A percentile compares a stretch with the other conserved stretches of the same genome.
phyloP scores from a whole-genome alignment of 2,797 vertebrate species.

The Ctenopoma kingsleyae region DNA sequence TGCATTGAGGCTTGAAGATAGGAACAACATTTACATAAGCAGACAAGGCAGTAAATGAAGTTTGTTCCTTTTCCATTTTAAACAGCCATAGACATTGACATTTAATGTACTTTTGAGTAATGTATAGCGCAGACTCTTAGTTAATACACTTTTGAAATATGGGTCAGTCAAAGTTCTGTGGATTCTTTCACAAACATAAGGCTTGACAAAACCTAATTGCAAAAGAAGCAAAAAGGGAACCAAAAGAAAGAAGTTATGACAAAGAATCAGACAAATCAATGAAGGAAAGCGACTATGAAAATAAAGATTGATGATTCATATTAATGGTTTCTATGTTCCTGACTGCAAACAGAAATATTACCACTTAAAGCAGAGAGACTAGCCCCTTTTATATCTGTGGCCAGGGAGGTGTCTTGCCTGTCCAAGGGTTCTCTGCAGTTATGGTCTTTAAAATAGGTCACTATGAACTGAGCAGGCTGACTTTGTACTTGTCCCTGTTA shows the following conservation, averaged over 20 bases:
- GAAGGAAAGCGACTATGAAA: constrained; percentile 37
- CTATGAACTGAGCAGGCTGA: constrained; percentile 21
- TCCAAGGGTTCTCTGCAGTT: constrained; percentile 33
- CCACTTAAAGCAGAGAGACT: background rate
- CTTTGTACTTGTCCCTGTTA: constrained; percentile 26
- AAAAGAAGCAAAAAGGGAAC: constrained; percentile 4
- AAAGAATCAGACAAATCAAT: constrained; percentile 53
- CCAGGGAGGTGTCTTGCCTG: background rate
- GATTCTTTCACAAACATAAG: constrained; percentile 5
- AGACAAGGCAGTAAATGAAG: constrained; percentile 38
- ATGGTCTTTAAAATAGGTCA: constrained; percentile 50
- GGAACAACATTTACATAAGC: constrained; percentile 56
- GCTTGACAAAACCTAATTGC: constrained; percentile 1
- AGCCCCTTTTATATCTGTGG: constrained; percentile 17
- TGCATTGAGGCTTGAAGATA: constrained; percentile 54
- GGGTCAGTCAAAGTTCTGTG: background rate
- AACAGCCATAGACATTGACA: background rate
- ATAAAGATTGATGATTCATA: constrained; percentile 44
- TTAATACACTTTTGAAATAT: constrained; percentile 30
- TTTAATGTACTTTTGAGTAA: constrained; percentile 19
- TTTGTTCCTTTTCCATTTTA: constrained; percentile 34
- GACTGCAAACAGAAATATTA: no score
- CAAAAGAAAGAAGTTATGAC: constrained; percentile 6
- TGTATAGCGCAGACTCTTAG: constrained; percentile 6
- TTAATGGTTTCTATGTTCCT: constrained; percentile 23